A percentile compares a stretch with the other conserved stretches of the same genome.
Conservation (phyloP, 2,888 invertebrate genomes). For the Hylaea fasciaria region DNA sequence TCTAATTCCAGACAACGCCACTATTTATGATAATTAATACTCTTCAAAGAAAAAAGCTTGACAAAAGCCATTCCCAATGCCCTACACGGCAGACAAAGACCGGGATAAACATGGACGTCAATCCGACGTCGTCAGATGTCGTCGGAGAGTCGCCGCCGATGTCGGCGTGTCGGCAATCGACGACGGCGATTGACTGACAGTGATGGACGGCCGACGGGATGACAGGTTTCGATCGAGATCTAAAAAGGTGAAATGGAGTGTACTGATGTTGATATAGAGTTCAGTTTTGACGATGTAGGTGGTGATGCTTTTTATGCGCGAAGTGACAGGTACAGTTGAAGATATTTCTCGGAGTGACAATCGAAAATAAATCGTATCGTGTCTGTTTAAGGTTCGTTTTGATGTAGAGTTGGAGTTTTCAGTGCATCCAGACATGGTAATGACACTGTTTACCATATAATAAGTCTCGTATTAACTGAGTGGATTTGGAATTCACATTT, state of each 20-base stretch:
- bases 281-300: constrained; percentile 5
- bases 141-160: constrained; percentile 43
- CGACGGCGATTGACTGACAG: constrained; percentile 67
- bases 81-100: constrained; percentile 80
- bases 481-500: constrained; percentile 60
- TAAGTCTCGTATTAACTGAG: constrained; percentile 71
- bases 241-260: constrained; percentile 21
- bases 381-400: constrained; percentile 28
- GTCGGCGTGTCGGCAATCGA: constrained; percentile 58
- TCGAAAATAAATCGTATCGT: constrained; percentile 28
- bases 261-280: constrained; percentile 12
- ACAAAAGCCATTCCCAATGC: constrained; percentile 57
- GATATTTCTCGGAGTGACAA: constrained; percentile 34
- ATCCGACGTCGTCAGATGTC: constrained; percentile 66
- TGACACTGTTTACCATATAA: constrained; percentile 81
- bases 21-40: constrained; percentile 47
- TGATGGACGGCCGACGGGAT: constrained; percentile 74
- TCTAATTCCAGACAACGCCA: constrained; percentile 31
- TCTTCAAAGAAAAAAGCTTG: constrained; percentile 41
- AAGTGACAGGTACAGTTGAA: constrained; percentile 44
- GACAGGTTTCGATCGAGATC: constrained; percentile 49
- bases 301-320: constrained; percentile 37
- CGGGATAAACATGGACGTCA: constrained; percentile 75
- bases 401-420: constrained; percentile 36
- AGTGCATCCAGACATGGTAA: constrained; percentile 77